Evolutionary conservation across 2,113 vertebrate genomes (phyloP), one percentile per base, ranked within the genome.

Genomic region (Tamias sibiricus): DNA sequence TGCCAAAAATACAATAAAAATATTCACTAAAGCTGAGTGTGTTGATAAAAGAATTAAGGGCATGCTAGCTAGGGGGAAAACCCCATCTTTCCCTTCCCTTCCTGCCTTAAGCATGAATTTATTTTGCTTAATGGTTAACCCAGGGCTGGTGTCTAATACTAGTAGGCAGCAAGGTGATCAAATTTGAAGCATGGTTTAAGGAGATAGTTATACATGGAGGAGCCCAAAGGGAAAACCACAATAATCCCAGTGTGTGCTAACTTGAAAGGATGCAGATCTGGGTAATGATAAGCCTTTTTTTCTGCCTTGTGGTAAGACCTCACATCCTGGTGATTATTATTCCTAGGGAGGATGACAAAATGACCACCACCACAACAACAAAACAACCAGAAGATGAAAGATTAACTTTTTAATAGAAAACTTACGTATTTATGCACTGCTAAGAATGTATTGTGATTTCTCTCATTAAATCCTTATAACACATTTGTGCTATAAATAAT

Each of bases 211-310:
- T 9, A 32, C 11, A 2, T n/a, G 90, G 35, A 40, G 92, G 69
- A 79, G 68, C 16, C 69, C 54, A 71, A 30, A 87, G 57, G 40
- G 28, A 83, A 54, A 62, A 49, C 47, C 37, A 20, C 22, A 64
- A 75, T 87, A 93, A 75, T 62, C 35, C 20, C 6, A 8, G 52
- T 40, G 14, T n/a, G 7, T 37, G 26, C 6, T 28, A 49, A 81
- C 82, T 13, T 80, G 72, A 97, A 96, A 59, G 80, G 80, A 74
- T 82, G 49, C 42, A 96, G 81, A 93, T 81, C 72, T 68, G 44
- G 19, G 20, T 82, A 82, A 90, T 69, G 74, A 62, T 76, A 91
- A 95, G 83, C 26, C 24, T 57, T 91, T 87, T 59, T 49, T 20
- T 32, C 40, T 77, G 24, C 30, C 52, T 30, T 24, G 26, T 28